Conservation (phyloP, 2,113 vertebrate genomes). For the Daubentonia madagascariensis region DNA sequence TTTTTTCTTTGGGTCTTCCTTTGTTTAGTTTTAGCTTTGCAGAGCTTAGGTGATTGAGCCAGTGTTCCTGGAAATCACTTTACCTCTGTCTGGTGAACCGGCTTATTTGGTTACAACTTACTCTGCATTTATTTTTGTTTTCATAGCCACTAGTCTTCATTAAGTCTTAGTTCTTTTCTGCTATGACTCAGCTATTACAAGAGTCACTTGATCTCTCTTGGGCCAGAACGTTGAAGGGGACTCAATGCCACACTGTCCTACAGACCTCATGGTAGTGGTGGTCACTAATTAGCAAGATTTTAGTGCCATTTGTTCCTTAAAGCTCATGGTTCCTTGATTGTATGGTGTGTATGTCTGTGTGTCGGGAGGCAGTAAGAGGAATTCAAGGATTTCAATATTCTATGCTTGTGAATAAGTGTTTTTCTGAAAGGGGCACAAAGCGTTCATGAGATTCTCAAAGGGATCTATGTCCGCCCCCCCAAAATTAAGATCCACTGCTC, state of each 20-base stretch:
- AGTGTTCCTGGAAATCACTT: not conserved
- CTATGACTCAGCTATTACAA: not conserved
- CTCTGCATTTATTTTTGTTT: slow-evolving; percentile 1
- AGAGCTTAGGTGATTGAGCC: not conserved
- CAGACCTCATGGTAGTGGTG: not conserved
- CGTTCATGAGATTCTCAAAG: not conserved
- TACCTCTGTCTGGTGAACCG: not conserved
- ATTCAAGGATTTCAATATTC: not conserved
- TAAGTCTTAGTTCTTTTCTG: not conserved
- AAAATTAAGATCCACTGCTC: not conserved
- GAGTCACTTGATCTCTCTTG: not conserved
- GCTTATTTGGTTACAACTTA: not conserved
- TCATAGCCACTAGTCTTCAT: not conserved
- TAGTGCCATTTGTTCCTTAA: not conserved
- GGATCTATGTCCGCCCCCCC: not conserved
- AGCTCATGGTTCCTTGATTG: not conserved
- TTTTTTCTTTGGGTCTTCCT: not conserved
- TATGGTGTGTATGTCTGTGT: not conserved
- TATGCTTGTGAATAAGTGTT: not conserved
- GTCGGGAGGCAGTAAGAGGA: not conserved
- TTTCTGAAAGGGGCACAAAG: not conserved
- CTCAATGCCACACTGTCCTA: not conserved
- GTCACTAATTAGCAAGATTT: not conserved
- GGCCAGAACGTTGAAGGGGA: not conserved
- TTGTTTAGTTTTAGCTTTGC: not conserved